These are phyloP conservation scores for Lasioglossum pauxillum DNA, from an alignment of 2,888 invertebrate species.

Conservation along the genomic window DNA sequence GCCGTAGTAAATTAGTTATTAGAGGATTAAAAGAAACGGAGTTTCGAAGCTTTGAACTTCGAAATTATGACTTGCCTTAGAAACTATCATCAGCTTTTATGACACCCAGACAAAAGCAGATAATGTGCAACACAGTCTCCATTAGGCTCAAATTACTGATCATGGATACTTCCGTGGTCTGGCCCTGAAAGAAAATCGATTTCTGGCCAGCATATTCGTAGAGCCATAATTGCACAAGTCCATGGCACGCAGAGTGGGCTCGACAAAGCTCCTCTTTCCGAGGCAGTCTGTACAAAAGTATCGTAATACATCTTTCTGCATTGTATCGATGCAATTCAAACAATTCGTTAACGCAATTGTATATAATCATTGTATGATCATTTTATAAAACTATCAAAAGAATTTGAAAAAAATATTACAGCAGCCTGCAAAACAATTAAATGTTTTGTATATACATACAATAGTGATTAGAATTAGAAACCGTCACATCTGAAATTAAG, in stretches of 20 bases:
- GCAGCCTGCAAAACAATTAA: slow-evolving; percentile 42
- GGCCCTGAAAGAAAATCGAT: background rate
- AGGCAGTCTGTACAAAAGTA: slow-evolving; percentile 27
- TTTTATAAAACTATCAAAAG: slow-evolving; percentile 32
- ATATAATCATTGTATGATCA: slow-evolving; percentile 19
- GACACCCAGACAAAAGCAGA: background rate
- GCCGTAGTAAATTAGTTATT: no score
- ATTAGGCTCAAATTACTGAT: background rate
- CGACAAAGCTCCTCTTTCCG: background rate
- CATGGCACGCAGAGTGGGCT: background rate
- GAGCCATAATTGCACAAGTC: background rate
- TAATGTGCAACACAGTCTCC: background rate
- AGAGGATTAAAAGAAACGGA: no score
- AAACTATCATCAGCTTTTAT: background rate
- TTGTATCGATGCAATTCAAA: slow-evolving; percentile 19
- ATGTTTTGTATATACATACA: slow-evolving; percentile 41
- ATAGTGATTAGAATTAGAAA: slow-evolving; percentile 60
- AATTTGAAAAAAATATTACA: slow-evolving; percentile 38
- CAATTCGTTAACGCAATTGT: slow-evolving; percentile 10
- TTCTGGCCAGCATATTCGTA: background rate
- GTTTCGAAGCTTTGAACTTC: no score
- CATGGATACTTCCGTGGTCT: background rate
- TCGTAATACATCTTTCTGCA: slow-evolving; percentile 26
- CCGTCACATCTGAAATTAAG: slow-evolving; percentile 50
- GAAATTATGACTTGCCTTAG: background rate